Conservation (phyloP, 2,888 invertebrate genomes). For the Drosophila austrosaltans region DNA sequence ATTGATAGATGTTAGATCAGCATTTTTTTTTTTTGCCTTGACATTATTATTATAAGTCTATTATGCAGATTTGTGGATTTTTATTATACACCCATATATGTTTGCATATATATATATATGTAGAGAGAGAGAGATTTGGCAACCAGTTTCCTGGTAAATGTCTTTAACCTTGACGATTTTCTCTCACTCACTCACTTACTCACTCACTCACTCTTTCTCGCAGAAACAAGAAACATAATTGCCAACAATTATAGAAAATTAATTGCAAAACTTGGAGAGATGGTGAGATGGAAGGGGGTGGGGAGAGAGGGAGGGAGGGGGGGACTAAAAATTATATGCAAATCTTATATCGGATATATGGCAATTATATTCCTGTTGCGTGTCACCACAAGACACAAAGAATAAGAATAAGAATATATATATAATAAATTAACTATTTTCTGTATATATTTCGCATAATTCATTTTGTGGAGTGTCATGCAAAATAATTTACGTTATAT, state of each 20-base stretch:
- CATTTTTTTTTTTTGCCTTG: background rate
- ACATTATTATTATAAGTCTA: slow-evolving; percentile 12
- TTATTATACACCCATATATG: background rate
- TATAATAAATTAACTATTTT: slow-evolving; percentile 37
- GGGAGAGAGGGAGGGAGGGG: background rate
- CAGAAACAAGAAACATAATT: slow-evolving; percentile 35
- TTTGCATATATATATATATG: background rate
- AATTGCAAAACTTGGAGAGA: slow-evolving; percentile 15
- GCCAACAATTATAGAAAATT: slow-evolving; percentile 34
- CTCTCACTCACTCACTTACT: background rate
- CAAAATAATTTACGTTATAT: slow-evolving; percentile 62
- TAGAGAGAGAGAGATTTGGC: background rate
- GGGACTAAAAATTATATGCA: slow-evolving; percentile 31
- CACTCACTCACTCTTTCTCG: background rate
- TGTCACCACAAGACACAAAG: slow-evolving; percentile 18
- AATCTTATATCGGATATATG: slow-evolving; percentile 25
- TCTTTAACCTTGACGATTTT: slow-evolving; percentile 21
- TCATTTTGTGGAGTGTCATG: slow-evolving; percentile 57
- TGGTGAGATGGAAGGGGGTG: background rate
- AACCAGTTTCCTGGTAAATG: slow-evolving; percentile 2
- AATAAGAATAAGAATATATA: background rate
- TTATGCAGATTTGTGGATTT: slow-evolving; percentile 12
- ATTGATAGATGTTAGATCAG: slow-evolving; percentile 3
- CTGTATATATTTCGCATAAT: slow-evolving; percentile 29
- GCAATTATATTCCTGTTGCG: slow-evolving; percentile 33